Base-by-base conservation (phyloP, 1,140 invertebrate genomes). In the Anthonomus grandis region DNA sequence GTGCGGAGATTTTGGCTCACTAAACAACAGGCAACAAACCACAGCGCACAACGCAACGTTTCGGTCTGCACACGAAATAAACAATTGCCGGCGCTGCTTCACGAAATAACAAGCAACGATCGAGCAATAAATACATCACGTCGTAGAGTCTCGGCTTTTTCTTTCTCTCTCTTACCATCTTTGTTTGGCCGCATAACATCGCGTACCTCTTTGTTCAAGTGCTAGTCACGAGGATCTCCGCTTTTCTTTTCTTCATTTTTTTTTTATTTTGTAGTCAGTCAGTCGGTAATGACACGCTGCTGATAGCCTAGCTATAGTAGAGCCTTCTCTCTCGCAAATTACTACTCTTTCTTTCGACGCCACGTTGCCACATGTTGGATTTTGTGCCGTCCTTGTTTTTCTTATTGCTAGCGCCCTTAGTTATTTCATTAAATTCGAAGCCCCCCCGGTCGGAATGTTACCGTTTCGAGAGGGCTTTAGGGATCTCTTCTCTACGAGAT, bases 271-370 rank as follows among this genome's bases (percentile, higher is more conserved):
- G n/a, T n/a, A n/a, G n/a, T n/a, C n/a, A 57, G 55, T 27, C 55
- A 50, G 46, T 38, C 17, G n/a, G 37, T 50, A 57, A 49, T 57
- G 47, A 50, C 55, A 50, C 45, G 45, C 37, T 56, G n/a, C n/a
- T n/a, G n/a, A n/a, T n/a, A n/a, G n/a, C n/a, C n/a, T n/a, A n/a
- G n/a, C n/a, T n/a, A n/a, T n/a, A n/a, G n/a, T n/a, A n/a, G n/a
- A 48, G 45, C 57, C 57, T 42, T 59, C 57, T 59, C 57, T 59
- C 57, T 53, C 57, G 57, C 49, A 59, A 59, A 59, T 59, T 59
- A 59, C 57, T 47, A 50, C 57, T 59, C 49, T 39, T 59, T 59
- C 57, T 59, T 53, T 53, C 22, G 34, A 23, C 5, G 31, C 50
- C 6, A 2, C 21, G 55, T 57, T 57, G 55, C 55, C 55, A 34